These are phyloP conservation scores for Digitonthophagus gazella DNA, from an alignment of 2,888 invertebrate genomes.

Conservation along the genomic window DNA sequence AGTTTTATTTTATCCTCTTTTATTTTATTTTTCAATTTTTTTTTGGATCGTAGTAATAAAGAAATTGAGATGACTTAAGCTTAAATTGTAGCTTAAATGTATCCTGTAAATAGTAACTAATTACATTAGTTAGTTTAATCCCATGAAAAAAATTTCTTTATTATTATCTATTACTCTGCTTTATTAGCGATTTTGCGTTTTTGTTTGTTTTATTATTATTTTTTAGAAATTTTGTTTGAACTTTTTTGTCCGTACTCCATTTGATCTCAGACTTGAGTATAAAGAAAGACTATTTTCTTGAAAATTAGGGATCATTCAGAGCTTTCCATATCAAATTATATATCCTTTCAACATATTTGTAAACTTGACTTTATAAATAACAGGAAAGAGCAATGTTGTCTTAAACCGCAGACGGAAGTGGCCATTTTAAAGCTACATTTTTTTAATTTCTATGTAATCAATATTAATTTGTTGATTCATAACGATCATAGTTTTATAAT, in stretches of 20 bases:
- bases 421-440: no score
- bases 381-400: no score
- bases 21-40: constrained; percentile 16
- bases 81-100: constrained; percentile 1
- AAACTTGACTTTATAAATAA: no score
- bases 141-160: constrained; percentile 4
- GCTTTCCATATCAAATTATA: no score
- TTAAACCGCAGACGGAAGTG: no score
- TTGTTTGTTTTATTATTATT: constrained; percentile 18
- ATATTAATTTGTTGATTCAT: no score
- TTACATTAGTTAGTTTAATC: neutral
- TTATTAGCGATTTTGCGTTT: constrained; percentile 14
- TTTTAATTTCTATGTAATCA: no score
- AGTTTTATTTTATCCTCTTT: constrained; percentile 25
- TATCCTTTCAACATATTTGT: no score
- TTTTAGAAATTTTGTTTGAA: constrained; percentile 14
- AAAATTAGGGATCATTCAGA: no score
- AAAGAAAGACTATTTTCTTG: neutral
- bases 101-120: neutral
- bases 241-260: no score
- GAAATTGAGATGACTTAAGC: neutral
- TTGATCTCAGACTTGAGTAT: neutral
- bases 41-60: constrained; percentile 4
- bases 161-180: constrained; percentile 8
- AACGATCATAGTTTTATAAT: no score